Conservation (phyloP, 2,888 invertebrate species). For the Eristalinus sepulchralis region DNA sequence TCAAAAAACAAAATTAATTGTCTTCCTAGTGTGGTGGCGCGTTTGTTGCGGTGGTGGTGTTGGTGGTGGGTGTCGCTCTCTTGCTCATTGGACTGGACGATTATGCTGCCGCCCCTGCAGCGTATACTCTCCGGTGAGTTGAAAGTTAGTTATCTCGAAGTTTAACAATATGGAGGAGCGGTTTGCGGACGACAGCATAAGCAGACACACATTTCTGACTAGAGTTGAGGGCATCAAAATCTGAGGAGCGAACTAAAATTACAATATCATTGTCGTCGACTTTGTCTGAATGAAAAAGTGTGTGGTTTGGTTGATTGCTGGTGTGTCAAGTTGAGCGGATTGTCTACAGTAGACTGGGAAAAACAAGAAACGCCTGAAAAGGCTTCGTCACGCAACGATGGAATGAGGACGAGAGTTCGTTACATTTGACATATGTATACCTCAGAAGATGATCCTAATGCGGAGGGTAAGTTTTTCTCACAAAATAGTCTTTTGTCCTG, state of each 20-base stretch:
- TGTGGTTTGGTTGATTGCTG: neutral
- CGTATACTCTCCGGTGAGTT: neutral
- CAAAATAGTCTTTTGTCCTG: no score
- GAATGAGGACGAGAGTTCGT: neutral
- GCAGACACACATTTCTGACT: slow-evolving; percentile 35
- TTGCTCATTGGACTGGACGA: slow-evolving; percentile 33
- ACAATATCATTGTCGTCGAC: slow-evolving; percentile 43
- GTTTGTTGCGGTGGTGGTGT: neutral
- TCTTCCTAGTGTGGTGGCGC: slow-evolving; percentile 32
- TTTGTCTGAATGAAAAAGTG: neutral
- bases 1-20: slow-evolving; percentile 69
- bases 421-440: neutral
- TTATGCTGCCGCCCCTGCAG: neutral
- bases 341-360: neutral
- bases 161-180: slow-evolving; percentile 54
- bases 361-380: neutral
- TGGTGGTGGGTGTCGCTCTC: slow-evolving; percentile 1
- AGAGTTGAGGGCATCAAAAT: slow-evolving; percentile 46
- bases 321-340: neutral
- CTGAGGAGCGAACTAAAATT: slow-evolving; percentile 53
- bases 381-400: neutral
- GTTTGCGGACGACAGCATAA: slow-evolving; percentile 44
- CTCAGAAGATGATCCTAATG: no score
- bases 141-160: slow-evolving; percentile 7
- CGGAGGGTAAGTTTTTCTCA: no score